Conservation (phyloP, 2,113 vertebrate genomes). For the Illadopsis cleaveri region DNA sequence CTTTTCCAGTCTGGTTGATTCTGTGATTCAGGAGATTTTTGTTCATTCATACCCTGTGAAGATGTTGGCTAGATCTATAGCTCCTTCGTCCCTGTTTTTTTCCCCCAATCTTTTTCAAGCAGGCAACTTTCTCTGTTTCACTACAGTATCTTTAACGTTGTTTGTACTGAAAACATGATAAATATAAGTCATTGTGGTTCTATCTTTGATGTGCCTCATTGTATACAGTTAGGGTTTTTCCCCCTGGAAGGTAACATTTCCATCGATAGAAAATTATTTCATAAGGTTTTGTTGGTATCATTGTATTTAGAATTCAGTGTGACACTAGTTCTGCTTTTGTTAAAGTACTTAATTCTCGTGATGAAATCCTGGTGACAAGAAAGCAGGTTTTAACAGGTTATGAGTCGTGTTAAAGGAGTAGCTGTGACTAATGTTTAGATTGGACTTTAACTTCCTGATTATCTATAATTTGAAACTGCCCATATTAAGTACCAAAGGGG, state of each 20-base stretch:
- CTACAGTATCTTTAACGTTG: not conserved
- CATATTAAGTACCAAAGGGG: not conserved
- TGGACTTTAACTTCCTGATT: not conserved
- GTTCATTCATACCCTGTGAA: not conserved
- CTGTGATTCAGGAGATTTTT: not conserved
- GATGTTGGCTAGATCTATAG: not conserved
- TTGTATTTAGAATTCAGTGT: not conserved
- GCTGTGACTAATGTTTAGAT: not conserved
- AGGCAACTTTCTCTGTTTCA: not conserved
- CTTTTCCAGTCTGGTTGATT: not conserved
- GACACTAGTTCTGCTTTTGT: not conserved
- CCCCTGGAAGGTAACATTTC: not conserved
- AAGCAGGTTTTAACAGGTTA: not conserved
- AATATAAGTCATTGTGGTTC: not conserved
- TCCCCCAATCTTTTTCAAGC: not conserved
- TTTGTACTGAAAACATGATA: not conserved
- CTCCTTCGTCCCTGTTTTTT: not conserved
- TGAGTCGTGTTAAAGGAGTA: not conserved
- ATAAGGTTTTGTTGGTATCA: accelerated
- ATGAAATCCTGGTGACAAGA: not conserved
- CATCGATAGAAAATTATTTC: not conserved
- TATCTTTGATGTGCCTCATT: not conserved
- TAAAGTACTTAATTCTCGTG: not conserved
- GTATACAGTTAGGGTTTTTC: not conserved
- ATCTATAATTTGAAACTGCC: not conserved